These are phyloP conservation scores for Progne subis DNA, from an alignment of 2,113 vertebrate genomes.

Conservation along the genomic window DNA sequence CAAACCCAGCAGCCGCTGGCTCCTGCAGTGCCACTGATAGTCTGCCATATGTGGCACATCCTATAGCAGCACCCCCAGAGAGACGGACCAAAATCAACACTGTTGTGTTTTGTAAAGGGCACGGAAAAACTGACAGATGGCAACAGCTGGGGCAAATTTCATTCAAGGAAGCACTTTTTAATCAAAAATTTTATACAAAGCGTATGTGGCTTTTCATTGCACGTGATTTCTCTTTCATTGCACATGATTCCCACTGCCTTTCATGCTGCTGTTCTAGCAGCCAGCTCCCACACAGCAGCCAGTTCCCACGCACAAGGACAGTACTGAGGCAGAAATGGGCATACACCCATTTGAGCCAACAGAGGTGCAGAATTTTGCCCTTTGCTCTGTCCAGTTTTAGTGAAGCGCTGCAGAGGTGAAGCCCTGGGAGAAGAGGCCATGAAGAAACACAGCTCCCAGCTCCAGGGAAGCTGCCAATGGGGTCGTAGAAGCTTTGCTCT, in stretches of 20 bases:
- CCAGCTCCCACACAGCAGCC: not conserved
- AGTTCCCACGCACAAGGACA: not conserved
- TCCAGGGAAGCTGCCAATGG: not conserved
- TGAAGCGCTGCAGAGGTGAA: not conserved
- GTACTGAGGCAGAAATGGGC: not conserved
- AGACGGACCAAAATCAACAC: not conserved
- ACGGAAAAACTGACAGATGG: not conserved
- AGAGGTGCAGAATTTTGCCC: not conserved
- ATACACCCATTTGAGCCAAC: not conserved
- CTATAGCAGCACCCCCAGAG: not conserved
- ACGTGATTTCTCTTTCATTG: not conserved
- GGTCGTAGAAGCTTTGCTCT: not conserved
- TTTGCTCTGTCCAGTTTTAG: not conserved
- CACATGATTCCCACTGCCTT: not conserved
- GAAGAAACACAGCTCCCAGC: not conserved
- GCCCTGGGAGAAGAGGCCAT: not conserved
- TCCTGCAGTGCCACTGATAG: not conserved
- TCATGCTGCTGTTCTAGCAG: not conserved
- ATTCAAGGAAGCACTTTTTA: not conserved
- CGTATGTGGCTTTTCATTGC: not conserved
- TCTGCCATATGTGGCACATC: not conserved
- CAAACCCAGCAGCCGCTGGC: not conserved
- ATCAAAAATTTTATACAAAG: not conserved
- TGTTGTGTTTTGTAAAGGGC: not conserved
- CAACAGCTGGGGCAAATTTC: not conserved